phyloP scores from a whole-genome alignment of 2,888 invertebrate genomes.

The Strigamia transsilvanica region DNA sequence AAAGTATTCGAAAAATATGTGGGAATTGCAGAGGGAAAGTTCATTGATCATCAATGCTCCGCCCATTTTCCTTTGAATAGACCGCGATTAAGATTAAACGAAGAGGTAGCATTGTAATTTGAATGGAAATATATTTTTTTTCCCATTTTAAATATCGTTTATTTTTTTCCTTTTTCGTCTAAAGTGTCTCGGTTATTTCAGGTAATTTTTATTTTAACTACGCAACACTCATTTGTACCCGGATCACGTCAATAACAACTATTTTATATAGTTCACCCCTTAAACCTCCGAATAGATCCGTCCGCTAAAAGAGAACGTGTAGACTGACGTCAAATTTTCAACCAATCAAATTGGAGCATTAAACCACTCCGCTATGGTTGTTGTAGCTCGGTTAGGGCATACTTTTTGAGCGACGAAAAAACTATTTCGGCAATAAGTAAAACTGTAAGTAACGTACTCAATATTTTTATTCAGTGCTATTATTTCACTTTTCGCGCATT shows the following conservation, averaged over 20 bases:
- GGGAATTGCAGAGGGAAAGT: slow-evolving; percentile 34
- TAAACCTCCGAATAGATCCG: neutral
- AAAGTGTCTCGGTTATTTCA: neutral
- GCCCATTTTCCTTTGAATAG: slow-evolving; percentile 20
- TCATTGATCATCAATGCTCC: slow-evolving; percentile 38
- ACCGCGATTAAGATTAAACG: neutral
- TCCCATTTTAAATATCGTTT: neutral
- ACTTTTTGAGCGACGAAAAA: slow-evolving; percentile 29
- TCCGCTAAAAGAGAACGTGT: neutral
- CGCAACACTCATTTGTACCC: neutral
- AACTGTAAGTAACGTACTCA: neutral
- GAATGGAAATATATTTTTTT: slow-evolving; percentile 5
- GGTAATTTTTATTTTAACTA: slow-evolving; percentile 11
- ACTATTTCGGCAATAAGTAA: neutral
- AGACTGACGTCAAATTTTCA: neutral
- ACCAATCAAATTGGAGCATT: neutral
- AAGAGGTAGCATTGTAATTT: neutral
- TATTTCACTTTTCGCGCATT: neutral
- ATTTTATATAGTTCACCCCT: neutral
- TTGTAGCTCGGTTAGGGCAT: slow-evolving; percentile 22
- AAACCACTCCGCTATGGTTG: slow-evolving; percentile 34
- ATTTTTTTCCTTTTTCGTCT: neutral
- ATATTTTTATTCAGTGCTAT: neutral
- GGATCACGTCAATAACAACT: neutral
- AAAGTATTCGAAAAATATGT: neutral